Base-by-base conservation (phyloP, 2,797 vertebrate genomes). In the Emydoidea blandingii region DNA sequence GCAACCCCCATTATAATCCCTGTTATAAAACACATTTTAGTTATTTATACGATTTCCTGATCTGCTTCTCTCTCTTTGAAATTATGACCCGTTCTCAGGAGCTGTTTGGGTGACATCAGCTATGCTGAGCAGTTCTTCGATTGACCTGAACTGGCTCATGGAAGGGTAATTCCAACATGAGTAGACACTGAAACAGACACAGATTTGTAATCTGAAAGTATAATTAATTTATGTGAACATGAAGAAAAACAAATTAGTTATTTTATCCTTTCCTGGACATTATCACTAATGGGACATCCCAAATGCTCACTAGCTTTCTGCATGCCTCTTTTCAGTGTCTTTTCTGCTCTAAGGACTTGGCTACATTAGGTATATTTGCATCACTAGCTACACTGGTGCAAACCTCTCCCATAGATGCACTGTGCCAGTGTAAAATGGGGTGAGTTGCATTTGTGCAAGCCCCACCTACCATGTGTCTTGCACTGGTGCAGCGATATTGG, bases 401-500 rank as follows among this genome's bases (percentile, higher is more conserved):
- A 41, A 72, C 21, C 68, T 72, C 37, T 72, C 68, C 68, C 68
- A 12, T 12, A 72, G 37, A 37, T 41, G 21, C 65, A 37, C 68
- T 41, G 37, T 72, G 19, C 19, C 27, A 49, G 74, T 31, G 74
- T 49, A 78, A 47, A 49, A 49, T 18, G 47, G 41, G 27, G 74
- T 15, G 27, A 76, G 41, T 25, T 76, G 41, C 74, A 78, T 72
- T 37, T 41, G 21, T 72, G 68, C 37, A 23, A 37, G 65, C 65
- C n/a, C 10, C 57, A 62, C 57, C 65, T 23, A 72, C 19, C 3
- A 11, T 23, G 65, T 10, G 65, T 72, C n/a, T 72, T 72, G 18
- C 18, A 68, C 89, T 0, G 4, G n/a, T 47, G 5, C 31, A 1
- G 12, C 0, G 1, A 52, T n/a, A 0, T 0, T 0, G 6, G 29